A percentile compares a stretch with the other conserved stretches of the same genome.
These are phyloP conservation scores for Caenorhabditis tropicalis DNA, from an alignment of 1,140 invertebrate species.

Conservation along the genomic window DNA sequence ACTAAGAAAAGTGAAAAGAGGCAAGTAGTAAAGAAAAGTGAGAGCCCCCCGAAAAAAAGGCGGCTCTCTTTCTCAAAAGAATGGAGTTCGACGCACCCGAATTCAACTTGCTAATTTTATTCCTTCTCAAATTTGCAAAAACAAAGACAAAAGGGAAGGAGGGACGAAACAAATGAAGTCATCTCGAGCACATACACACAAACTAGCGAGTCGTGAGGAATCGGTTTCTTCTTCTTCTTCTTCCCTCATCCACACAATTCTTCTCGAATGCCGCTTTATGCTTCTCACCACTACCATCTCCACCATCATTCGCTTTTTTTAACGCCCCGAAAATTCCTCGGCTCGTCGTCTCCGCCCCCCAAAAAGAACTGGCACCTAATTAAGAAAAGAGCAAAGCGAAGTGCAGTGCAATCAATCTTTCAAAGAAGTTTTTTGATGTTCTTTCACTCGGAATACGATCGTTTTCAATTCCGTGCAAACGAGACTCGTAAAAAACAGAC, in stretches of 20 bases:
- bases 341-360: not conserved
- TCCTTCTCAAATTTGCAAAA: constrained; percentile 41
- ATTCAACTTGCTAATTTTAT: constrained; percentile 38
- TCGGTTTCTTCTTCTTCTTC: constrained; percentile 38
- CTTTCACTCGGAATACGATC: not conserved
- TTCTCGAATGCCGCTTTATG: not conserved
- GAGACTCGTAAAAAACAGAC: not conserved
- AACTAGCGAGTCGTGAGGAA: constrained; percentile 37
- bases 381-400: not conserved
- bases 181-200: not conserved
- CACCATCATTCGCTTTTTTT: constrained; percentile 35
- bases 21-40: not conserved
- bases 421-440: constrained; percentile 1
- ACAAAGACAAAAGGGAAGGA: not conserved
- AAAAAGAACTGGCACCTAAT: constrained; percentile 7
- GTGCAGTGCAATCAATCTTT: not conserved
- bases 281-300: constrained; percentile 9
- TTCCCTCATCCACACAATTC: too few species aligned
- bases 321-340: not conserved
- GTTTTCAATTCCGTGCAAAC: not conserved
- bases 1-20: not conserved
- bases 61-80: not conserved
- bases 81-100: constrained; percentile 29
- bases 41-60: not conserved
- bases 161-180: constrained; percentile 35